These are phyloP conservation scores for Elegia similella DNA, from an alignment of 2,888 invertebrate genomes.

Conservation along the genomic window DNA sequence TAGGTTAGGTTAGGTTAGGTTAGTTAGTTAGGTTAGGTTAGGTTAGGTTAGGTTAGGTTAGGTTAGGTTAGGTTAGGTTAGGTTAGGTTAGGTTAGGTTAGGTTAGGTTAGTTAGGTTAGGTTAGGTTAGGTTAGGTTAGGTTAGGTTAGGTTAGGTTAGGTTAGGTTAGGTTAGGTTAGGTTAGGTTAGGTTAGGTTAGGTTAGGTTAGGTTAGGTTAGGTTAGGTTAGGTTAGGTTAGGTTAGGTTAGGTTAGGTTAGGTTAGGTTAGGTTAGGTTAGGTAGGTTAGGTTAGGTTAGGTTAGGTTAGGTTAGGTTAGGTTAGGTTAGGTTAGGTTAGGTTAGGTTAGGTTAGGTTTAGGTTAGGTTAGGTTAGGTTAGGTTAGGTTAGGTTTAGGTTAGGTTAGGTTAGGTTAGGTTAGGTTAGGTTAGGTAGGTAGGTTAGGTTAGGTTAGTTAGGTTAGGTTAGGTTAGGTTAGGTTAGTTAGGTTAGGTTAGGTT, in stretches of 20 bases:
- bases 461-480: slow-evolving; percentile 1
- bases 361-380: not conserved
- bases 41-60: slow-evolving; percentile 1
- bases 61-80: not conserved
- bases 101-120: not conserved
- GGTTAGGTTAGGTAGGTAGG: slow-evolving; percentile 6
- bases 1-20: not conserved
- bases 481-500: slow-evolving; percentile 4
- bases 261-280: not conserved
- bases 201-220: not conserved
- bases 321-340: not conserved
- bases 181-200: not conserved
- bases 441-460: slow-evolving; percentile 3
- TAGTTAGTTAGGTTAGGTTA: slow-evolving; percentile 18
- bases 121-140: not conserved
- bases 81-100: not conserved
- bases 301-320: not conserved
- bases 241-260: not conserved
- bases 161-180: not conserved
- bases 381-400: slow-evolving; percentile 4
- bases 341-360: not conserved
- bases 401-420: slow-evolving; percentile 8
- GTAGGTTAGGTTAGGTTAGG: not conserved
- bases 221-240: not conserved
- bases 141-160: not conserved